Evolutionary conservation across 2,888 invertebrate species (phyloP), one percentile per base, ranked within the genome.

Genomic region (Campopleginae sp.): DNA sequence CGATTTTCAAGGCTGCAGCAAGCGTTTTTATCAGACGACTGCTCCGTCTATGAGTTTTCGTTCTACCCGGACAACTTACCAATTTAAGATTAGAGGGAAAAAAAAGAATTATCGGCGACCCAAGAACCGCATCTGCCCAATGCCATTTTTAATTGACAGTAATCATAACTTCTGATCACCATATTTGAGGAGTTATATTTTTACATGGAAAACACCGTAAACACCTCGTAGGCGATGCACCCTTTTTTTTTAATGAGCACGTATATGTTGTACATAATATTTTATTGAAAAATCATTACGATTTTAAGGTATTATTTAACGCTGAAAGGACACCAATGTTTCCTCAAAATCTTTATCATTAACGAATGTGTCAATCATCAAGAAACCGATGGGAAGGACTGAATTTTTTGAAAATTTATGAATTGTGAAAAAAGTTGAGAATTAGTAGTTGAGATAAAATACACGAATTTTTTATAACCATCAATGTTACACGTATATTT

Each of bases 171-270:
- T 27, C 27, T 2, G 27, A 27, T 58, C 14, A 58, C 8, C 27
- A 58, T 27, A 14, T 1, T 12, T 58, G 14, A 14, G 27, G 27
- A 58, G 27, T 58, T 14, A 58, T 19, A 27, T 58, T 27, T 58
- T 27, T 14, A 58, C 58, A 58, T 58, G 58, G 27, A 27, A 58
- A 58, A 58, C 4, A 58, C 58, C 27, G 58, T 58, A 27, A 27
- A 14, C 27, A 58, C 58, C 27, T 58, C 23, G 14, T 27, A 63
- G 63, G 38, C 63, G 63, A 63, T 63, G 63, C 12, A 4, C 44
- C 44, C 14, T 12, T 58, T 58, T 66, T 85, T 86, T 75, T 71
- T 51, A 42, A 86, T 77, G 86, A 88, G 87, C 88, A 86, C 86
- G 85, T 84, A 86, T 84, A 87, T 81, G 80, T 61, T 82, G 70